These are phyloP conservation scores for Etia nguti DNA, from an alignment of 2,113 vertebrate genomes.

Conservation along the genomic window DNA sequence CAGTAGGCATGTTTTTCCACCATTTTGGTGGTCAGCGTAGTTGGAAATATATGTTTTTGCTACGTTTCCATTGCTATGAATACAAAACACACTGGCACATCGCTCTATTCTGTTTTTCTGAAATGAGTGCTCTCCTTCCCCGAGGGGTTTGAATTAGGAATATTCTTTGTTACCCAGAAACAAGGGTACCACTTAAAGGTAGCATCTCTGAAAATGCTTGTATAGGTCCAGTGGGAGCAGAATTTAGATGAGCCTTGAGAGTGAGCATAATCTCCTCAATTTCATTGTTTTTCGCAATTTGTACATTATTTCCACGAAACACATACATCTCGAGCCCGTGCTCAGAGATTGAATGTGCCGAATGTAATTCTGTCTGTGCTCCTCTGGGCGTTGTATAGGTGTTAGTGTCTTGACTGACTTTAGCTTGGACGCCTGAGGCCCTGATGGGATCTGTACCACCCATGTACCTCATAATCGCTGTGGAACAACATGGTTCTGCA, in stretches of 20 bases:
- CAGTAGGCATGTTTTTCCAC: neutral
- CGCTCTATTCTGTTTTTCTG: constrained; percentile 15
- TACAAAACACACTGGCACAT: constrained; percentile 7
- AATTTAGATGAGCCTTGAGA: constrained; percentile 51
- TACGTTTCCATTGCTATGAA: constrained; percentile 10
- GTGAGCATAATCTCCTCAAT: constrained; percentile 47
- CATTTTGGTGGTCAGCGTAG: neutral
- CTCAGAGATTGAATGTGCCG: constrained; percentile 33
- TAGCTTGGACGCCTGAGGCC: constrained; percentile 32
- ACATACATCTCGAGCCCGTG: constrained; percentile 13
- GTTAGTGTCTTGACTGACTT: constrained; percentile 52
- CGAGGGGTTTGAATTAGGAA: constrained; percentile 14
- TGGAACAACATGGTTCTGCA: constrained; percentile 24
- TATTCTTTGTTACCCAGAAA: constrained; percentile 20
- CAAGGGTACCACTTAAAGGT: constrained; percentile 50
- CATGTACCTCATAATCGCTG: constrained; percentile 51
- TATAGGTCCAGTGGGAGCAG: constrained; percentile 26
- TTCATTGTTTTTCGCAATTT: constrained; percentile 57
- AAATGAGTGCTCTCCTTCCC: constrained; percentile 20
- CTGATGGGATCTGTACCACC: constrained; percentile 49
- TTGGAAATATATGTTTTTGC: neutral
- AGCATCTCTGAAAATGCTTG: constrained; percentile 26
- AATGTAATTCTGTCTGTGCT: constrained; percentile 45
- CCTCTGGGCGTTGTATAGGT: constrained; percentile 32
- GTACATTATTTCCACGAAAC: constrained; percentile 45